phyloP scores from a whole-genome alignment of 2,888 invertebrate genomes.

The Luperina testacea region DNA sequence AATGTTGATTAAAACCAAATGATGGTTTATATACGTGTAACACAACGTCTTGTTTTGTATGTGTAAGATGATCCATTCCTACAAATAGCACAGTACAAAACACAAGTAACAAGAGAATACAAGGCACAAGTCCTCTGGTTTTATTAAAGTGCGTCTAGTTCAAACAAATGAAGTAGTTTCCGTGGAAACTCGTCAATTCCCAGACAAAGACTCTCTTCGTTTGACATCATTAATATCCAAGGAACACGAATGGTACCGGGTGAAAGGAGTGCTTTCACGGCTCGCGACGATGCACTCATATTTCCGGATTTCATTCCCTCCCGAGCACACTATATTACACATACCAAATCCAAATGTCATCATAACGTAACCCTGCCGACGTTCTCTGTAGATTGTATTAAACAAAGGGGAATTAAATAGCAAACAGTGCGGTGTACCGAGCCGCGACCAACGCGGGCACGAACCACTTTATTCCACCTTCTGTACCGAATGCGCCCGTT shows the following conservation, averaged over 20 bases:
- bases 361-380: constrained; percentile 80
- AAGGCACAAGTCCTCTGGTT: constrained; percentile 45
- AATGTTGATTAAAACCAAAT: background rate
- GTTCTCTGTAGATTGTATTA: constrained; percentile 83
- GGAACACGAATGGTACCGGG: constrained; percentile 69
- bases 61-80: constrained; percentile 10
- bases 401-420: constrained; percentile 84
- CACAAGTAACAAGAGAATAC: constrained; percentile 36
- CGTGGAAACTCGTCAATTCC: constrained; percentile 73
- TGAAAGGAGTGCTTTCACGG: constrained; percentile 72
- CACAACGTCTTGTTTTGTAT: background rate
- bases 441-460: constrained; percentile 76
- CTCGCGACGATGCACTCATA: constrained; percentile 78
- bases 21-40: background rate
- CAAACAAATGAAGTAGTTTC: constrained; percentile 71
- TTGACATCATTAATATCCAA: constrained; percentile 79
- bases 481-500: constrained; percentile 65
- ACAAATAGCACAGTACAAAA: constrained; percentile 13
- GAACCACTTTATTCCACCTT: constrained; percentile 77
- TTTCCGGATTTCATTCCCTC: constrained; percentile 80
- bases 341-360: constrained; percentile 79
- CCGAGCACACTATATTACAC: constrained; percentile 76
- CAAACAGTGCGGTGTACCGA: constrained; percentile 80
- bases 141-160: constrained; percentile 63
- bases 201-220: constrained; percentile 75